These are phyloP conservation scores for Aethes cnicana DNA, from an alignment of 2,888 invertebrate genomes.

Conservation along the genomic window DNA sequence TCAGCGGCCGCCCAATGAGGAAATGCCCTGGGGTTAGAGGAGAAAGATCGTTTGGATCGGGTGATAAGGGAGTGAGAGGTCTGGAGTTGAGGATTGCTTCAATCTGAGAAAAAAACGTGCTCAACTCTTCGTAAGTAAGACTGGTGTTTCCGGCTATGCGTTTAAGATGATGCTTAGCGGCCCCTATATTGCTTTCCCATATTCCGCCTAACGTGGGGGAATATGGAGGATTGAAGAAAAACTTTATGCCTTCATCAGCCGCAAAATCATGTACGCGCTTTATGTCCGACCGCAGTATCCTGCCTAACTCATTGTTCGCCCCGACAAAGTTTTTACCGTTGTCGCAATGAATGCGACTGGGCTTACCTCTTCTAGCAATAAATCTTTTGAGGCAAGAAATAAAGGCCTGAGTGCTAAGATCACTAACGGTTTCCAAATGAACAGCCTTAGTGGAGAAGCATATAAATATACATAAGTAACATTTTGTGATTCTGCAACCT, in stretches of 20 bases:
- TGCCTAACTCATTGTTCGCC: slow-evolving; percentile 35
- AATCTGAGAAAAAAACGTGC: slow-evolving; percentile 34
- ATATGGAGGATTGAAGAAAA: slow-evolving; percentile 30
- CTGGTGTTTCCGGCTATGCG: slow-evolving; percentile 14
- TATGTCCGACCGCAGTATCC: slow-evolving; percentile 21
- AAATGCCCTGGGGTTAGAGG: slow-evolving; percentile 35
- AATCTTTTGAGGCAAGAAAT: slow-evolving; percentile 31
- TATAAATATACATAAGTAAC: slow-evolving; percentile 33
- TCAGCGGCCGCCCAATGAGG: slow-evolving; percentile 33
- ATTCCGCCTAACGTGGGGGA: slow-evolving; percentile 31
- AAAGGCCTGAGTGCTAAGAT: slow-evolving; percentile 30
- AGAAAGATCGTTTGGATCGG: slow-evolving; percentile 31
- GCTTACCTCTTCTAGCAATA: slow-evolving; percentile 35
- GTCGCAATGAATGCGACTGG: slow-evolving; percentile 30
- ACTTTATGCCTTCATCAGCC: slow-evolving; percentile 31
- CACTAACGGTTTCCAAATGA: slow-evolving; percentile 32
- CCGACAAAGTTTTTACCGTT: slow-evolving; percentile 37
- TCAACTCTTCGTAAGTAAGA: slow-evolving; percentile 32
- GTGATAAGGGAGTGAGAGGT: slow-evolving; percentile 33
- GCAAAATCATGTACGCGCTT: slow-evolving; percentile 23
- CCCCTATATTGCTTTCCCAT: slow-evolving; percentile 30
- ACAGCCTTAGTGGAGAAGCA: slow-evolving; percentile 30
- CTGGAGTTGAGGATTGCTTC: slow-evolving; percentile 35
- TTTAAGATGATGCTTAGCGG: slow-evolving; percentile 29
- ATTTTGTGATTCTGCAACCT: slow-evolving; percentile 30